Evolutionary conservation across 2,797 vertebrate genomes (phyloP).

Genomic region (Falco columbarius): DNA sequence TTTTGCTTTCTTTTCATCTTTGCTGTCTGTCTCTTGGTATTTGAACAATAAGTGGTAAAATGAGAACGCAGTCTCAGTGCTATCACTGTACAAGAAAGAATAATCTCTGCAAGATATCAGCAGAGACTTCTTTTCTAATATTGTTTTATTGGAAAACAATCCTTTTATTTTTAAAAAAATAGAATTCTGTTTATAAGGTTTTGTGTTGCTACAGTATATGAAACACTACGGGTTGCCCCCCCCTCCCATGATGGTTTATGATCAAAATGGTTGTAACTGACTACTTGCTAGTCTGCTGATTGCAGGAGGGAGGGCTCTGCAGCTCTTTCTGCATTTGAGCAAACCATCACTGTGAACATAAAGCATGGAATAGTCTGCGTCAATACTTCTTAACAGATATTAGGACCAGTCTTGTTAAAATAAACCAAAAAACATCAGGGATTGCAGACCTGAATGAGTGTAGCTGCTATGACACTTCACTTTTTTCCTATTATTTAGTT

Average conservation of each 20-base stretch:
- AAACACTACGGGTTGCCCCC: background rate
- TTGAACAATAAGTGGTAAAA: slow-evolving; percentile 36
- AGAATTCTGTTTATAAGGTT: background rate
- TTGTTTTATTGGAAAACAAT: background rate
- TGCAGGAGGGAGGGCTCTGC: background rate
- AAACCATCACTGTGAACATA: background rate
- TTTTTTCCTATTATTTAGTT: background rate
- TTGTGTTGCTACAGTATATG: background rate
- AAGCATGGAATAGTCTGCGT: fast-evolving
- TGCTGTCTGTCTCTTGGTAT: background rate
- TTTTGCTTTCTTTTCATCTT: background rate
- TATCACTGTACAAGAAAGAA: background rate
- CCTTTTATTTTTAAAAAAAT: background rate
- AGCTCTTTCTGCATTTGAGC: background rate
- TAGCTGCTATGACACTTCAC: background rate
- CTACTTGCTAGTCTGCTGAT: background rate
- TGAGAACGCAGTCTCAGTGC: background rate
- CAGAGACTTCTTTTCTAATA: slow-evolving; percentile 25
- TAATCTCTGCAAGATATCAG: background rate
- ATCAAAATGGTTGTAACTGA: background rate
- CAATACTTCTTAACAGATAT: background rate
- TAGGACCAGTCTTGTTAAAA: background rate
- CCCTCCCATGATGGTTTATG: background rate
- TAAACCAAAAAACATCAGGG: background rate
- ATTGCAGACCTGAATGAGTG: background rate